Base-by-base conservation (phyloP, 2,113 vertebrate species). In the Bubo scandiacus region DNA sequence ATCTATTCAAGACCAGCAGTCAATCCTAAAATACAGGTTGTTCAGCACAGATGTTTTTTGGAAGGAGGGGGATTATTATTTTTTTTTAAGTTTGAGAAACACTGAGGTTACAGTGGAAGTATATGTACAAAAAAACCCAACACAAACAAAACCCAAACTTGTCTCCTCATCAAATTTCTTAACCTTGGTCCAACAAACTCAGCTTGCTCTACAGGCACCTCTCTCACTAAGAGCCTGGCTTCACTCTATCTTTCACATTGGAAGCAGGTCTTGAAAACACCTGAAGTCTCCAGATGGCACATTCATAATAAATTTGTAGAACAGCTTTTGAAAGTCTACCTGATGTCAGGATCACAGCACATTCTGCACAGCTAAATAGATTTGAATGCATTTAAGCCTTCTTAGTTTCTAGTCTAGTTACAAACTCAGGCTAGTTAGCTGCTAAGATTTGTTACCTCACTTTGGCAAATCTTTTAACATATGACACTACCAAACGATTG, bases 391-490 rank as follows among this genome's bases (percentile, higher is more conserved):
- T 75, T 87, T 87, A 91, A 92, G 62, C 78, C 57, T 54, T 62
- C 63, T 71, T 87, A 79, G 75, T 75, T 92, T 89, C 91, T 68
- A 91, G 61, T 75, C 54, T 84, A 91, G 62, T 91, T 79, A 79
- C 22, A 55, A 87, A 43, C 68, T 84, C 12, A 17, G 52, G 32
- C 30, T 70, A 79, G 26, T 52, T 42, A 86, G 52, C 36, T 89
- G 77, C 51, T 62, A 84, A 85, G 52, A 63, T 72, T 38, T 81
- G 43, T 81, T 75, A 59, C 52, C 66, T 85, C 74, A 57, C 73
- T 54, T 71, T 32, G 36, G 71, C 34, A 96, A 90, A 87, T 43
- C 47, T 92, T 92, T 92, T 75, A 79, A 92, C 0, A 0, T 54
- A 71, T 26, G 70, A 89, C 85, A 81, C 54, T 52, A 47, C 14